These are phyloP conservation scores for Mixornis gularis DNA, from an alignment of 2,113 vertebrate species.

Conservation along the genomic window DNA sequence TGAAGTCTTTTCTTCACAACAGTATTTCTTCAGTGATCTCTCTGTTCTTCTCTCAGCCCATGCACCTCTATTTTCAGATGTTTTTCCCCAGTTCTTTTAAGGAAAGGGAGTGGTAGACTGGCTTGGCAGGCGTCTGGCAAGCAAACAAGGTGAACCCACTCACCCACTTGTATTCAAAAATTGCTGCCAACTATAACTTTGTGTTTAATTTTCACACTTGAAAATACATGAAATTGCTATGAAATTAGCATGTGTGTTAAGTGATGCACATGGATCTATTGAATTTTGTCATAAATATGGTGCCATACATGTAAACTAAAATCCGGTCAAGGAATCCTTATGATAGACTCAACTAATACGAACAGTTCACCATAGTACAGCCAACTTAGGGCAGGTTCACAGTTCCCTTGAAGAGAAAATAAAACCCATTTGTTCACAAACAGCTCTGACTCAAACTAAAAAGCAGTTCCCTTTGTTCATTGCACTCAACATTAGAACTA, in stretches of 20 bases:
- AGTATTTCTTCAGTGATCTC: background rate
- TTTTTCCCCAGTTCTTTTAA: background rate
- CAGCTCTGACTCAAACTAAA: background rate
- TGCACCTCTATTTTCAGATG: rapidly evolving
- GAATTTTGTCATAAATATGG: background rate
- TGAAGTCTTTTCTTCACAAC: background rate
- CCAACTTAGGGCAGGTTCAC: rapidly evolving
- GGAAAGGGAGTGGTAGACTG: rapidly evolving
- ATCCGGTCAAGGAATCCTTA: background rate
- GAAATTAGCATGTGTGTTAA: background rate
- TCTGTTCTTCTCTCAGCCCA: background rate
- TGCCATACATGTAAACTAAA: background rate
- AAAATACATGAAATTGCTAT: background rate
- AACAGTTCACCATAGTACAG: background rate
- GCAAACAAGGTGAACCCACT: background rate
- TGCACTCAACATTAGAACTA: background rate
- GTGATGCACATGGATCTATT: background rate
- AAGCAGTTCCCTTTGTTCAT: background rate
- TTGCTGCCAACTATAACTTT: background rate
- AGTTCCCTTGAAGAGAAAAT: background rate
- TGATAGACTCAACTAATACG: background rate
- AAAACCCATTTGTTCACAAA: background rate
- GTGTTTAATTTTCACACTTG: background rate
- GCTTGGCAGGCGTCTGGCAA: background rate
- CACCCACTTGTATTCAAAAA: background rate